Evolutionary conservation across 1,140 invertebrate species (phyloP).

Genomic region (Caenorhabditis elegans): DNA sequence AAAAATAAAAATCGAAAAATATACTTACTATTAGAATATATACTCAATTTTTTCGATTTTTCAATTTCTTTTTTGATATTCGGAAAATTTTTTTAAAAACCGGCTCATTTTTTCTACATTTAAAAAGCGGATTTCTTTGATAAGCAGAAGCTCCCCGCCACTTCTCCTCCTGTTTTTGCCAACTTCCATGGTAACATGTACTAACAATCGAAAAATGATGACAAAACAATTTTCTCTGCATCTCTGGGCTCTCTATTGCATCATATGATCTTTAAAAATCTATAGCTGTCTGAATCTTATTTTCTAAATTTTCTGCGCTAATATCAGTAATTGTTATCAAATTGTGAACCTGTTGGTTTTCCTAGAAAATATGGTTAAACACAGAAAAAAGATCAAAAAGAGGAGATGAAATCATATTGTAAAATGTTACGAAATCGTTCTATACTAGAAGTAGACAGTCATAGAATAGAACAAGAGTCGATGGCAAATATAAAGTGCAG

Average conservation of each 20-base stretch:
- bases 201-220: not conserved
- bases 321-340: not conserved
- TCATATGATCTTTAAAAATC: not conserved
- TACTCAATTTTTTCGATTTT: too few species aligned
- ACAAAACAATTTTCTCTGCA: not conserved
- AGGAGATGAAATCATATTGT: not conserved
- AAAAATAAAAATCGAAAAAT: too few species aligned
- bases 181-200: not conserved
- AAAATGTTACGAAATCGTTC: not conserved
- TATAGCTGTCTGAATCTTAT: not conserved
- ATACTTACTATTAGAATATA: too few species aligned
- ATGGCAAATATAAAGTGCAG: not conserved
- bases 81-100: too few species aligned
- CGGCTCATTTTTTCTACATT: not conserved
- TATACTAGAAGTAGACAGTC: not conserved
- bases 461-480: not conserved
- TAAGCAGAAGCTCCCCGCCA: not conserved
- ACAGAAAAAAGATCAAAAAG: not conserved
- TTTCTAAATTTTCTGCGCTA: not conserved
- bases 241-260: not conserved
- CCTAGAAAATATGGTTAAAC: not conserved
- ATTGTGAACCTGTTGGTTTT: not conserved
- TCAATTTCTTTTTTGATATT: too few species aligned
- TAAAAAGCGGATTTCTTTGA: not conserved
- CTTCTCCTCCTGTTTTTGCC: not conserved